A percentile compares a stretch with the other conserved stretches of the same genome.
These are phyloP conservation scores for Oryzias javanicus DNA, from an alignment of 2,113 vertebrate species.

Conservation along the genomic window DNA sequence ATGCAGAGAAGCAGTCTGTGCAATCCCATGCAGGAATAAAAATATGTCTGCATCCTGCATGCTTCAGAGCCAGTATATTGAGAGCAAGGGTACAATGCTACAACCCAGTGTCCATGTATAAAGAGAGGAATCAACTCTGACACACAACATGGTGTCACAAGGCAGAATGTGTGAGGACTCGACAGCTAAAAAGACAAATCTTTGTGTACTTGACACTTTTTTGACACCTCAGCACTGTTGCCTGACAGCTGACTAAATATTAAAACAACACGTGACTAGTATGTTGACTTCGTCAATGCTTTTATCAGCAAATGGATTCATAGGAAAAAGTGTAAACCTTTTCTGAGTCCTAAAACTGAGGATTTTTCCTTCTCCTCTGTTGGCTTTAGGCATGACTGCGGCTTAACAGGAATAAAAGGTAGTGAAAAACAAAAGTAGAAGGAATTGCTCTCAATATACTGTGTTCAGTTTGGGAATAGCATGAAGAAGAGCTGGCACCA, in stretches of 20 bases:
- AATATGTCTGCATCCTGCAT: slow-evolving; percentile 75
- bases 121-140: slow-evolving; percentile 34
- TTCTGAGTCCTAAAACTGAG: slow-evolving; percentile 21
- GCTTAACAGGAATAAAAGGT: slow-evolving; percentile 5
- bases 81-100: slow-evolving; percentile 66
- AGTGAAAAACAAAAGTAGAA: slow-evolving; percentile 29
- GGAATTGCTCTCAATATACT: slow-evolving; percentile 81
- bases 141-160: slow-evolving; percentile 23
- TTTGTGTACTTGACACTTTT: slow-evolving; percentile 65
- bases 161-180: slow-evolving; percentile 22
- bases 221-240: too few species aligned
- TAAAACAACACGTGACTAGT: slow-evolving; percentile 59
- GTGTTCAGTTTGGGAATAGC: slow-evolving; percentile 72
- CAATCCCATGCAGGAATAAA: slow-evolving; percentile 73
- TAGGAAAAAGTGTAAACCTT: slow-evolving; percentile 13
- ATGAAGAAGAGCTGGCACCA: slow-evolving; percentile 83
- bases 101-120: slow-evolving; percentile 36
- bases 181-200: slow-evolving; percentile 40
- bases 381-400: neutral
- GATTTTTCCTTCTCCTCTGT: slow-evolving; percentile 21
- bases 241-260: slow-evolving; percentile 61
- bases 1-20: slow-evolving; percentile 75
- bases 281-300: slow-evolving; percentile 58
- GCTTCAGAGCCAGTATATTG: slow-evolving; percentile 81
- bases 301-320: slow-evolving; percentile 22